A percentile compares a stretch with the other conserved stretches of the same genome.
Evolutionary conservation across 2,888 invertebrate genomes (phyloP).

Genomic region (Cerastis rubricosa): DNA sequence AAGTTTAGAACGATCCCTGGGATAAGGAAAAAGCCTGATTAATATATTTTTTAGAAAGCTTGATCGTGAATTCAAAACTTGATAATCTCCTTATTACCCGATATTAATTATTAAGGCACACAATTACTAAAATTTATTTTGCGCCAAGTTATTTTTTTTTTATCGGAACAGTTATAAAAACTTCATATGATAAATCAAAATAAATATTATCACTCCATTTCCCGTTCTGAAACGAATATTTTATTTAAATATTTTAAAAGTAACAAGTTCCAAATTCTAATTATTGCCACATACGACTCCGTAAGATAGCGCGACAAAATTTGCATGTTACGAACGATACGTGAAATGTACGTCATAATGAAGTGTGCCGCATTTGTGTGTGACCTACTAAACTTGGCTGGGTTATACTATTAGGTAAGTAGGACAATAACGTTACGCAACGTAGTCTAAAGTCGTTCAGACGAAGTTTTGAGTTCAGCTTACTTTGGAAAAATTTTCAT

Average conservation of each 20-base stretch:
- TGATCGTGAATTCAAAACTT: neutral
- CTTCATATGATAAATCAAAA: neutral
- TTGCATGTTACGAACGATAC: slow-evolving; percentile 53
- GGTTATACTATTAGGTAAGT: slow-evolving; percentile 43
- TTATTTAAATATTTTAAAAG: slow-evolving; percentile 26
- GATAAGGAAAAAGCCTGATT: neutral
- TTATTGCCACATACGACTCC: slow-evolving; percentile 35
- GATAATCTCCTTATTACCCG: neutral
- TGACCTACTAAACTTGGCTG: slow-evolving; percentile 71
- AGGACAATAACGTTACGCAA: slow-evolving; percentile 39
- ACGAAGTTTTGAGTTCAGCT: neutral
- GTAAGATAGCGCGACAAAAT: slow-evolving; percentile 51
- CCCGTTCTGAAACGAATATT: neutral
- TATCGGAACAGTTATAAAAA: neutral
- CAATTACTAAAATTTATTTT: neutral
- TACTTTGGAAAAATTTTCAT: neutral
- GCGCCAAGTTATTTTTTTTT: neutral
- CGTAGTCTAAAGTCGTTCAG: neutral
- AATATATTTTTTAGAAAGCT: neutral
- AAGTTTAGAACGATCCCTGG: slow-evolving; percentile 3
- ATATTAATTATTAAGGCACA: neutral
- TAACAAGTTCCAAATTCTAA: slow-evolving; percentile 38
- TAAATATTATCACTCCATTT: neutral
- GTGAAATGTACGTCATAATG: slow-evolving; percentile 46
- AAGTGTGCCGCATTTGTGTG: slow-evolving; percentile 43